Evolutionary conservation across 2,797 vertebrate genomes (phyloP).

Genomic region (Allochrocebus solatus): DNA sequence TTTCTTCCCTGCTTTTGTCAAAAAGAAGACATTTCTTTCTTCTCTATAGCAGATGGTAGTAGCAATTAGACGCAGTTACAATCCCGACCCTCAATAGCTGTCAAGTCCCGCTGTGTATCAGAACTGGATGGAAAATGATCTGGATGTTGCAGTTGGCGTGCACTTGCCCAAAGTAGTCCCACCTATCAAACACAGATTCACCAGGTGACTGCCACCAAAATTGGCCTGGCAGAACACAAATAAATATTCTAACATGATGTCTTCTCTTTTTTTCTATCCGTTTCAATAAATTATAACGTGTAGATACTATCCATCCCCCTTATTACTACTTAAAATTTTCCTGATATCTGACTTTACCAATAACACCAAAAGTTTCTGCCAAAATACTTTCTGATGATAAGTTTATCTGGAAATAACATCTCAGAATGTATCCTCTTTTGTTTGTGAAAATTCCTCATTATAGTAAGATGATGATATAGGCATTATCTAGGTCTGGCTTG

Average conservation of each 20-base stretch:
- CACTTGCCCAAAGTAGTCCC: not conserved
- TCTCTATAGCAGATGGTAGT: constrained; percentile 4
- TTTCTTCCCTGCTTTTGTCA: not conserved
- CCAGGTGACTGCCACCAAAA: not conserved
- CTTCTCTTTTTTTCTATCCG: not conserved
- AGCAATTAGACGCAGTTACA: constrained; percentile 9
- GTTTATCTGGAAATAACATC: not conserved
- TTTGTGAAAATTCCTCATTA: constrained; percentile 21
- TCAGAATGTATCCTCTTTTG: constrained; percentile 22
- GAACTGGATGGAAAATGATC: not conserved
- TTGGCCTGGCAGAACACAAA: not conserved
- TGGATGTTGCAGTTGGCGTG: too few species aligned
- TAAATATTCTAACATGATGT: not conserved
- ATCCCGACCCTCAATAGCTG: not conserved
- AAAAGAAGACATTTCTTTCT: constrained; percentile 26
- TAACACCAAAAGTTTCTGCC: not conserved
- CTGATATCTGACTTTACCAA: not conserved
- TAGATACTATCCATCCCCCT: not conserved
- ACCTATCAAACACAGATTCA: not conserved
- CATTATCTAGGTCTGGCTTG: not conserved
- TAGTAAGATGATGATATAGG: constrained; percentile 22
- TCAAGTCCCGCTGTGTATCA: not conserved
- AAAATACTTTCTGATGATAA: not conserved
- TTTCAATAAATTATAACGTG: not conserved
- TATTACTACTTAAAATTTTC: not conserved